Evolutionary conservation across 2,888 invertebrate species (phyloP).

Genomic region (Drosophila borealis): DNA sequence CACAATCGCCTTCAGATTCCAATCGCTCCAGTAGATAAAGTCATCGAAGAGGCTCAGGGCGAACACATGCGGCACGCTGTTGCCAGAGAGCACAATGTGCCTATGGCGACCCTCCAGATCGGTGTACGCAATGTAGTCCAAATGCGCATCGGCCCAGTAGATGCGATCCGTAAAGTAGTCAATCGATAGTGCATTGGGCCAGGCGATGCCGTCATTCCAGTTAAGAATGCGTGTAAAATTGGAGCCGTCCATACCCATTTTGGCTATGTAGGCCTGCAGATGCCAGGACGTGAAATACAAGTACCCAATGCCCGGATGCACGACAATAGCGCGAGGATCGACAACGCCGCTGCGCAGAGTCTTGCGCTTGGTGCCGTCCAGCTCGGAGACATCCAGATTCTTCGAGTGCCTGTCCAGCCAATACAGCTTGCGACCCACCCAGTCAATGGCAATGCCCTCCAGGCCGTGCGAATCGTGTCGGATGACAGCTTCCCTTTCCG

Average conservation of each 20-base stretch:
- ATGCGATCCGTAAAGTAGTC: constrained; percentile 98
- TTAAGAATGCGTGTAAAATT: constrained; percentile 94
- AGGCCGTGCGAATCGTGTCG: constrained; percentile 97
- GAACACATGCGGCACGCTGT: constrained; percentile 96
- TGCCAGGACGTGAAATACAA: constrained; percentile 99
- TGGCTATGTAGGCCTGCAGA: constrained; percentile 97
- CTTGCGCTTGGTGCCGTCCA: constrained; percentile 95
- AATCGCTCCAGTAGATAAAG: constrained; percentile 98
- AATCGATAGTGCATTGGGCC: constrained; percentile 99
- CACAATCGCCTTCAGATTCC: constrained; percentile 97
- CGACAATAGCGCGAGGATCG: constrained; percentile 97
- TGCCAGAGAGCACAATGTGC: constrained; percentile 92
- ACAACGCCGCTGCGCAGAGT: constrained; percentile 95
- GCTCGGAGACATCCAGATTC: constrained; percentile 96
- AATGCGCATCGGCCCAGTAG: constrained; percentile 99
- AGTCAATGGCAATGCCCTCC: constrained; percentile 99
- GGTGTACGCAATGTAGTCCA: constrained; percentile 98
- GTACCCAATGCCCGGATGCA: constrained; percentile 97
- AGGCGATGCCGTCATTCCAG: constrained; percentile 97
- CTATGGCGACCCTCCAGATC: constrained; percentile 96
- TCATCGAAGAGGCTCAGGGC: constrained; percentile 97
- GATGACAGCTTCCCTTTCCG: constrained; percentile 91
- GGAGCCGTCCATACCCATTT: constrained; percentile 98
- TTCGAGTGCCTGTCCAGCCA: constrained; percentile 98
- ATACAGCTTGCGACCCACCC: constrained; percentile 98